Evolutionary conservation across 1,140 invertebrate genomes (phyloP), one percentile per base, ranked within the genome.

Genomic region (Drosophila quadrilineata): DNA sequence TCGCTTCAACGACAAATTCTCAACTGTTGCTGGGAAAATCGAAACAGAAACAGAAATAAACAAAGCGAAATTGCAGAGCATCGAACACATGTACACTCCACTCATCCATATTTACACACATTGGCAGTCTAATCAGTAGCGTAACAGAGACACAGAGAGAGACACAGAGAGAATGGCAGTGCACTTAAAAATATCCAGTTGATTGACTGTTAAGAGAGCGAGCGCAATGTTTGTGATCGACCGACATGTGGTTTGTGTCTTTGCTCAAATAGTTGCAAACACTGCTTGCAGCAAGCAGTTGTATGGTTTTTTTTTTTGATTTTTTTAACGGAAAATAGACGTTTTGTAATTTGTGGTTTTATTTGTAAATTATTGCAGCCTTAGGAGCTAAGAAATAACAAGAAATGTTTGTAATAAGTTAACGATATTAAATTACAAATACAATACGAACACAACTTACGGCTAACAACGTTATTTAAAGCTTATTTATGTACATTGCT

Each of bases 401-500:
- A 49, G 43, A 62, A n/a, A n/a, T n/a, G n/a, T 43, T 38, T 62
- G 35, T 29, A 56, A 71, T 68, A 62, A 74, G 56, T 80, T n/a
- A n/a, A n/a, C n/a, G n/a, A n/a, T n/a, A n/a, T n/a, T 64, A 80
- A 68, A 49, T 54, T 52, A 65, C 72, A 69, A 80, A 75, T 80
- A 80, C 71, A 80, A 56, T 71, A 71, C 75, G 57, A 65, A 71
- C 70, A 71, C 64, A 52, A 66, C 46, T 67, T 54, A 64, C 8
- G 74, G 38, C 64, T 75, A 75, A 72, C 45, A 59, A 64, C 48
- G 46, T 35, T 56, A 72, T 29, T 82, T 82, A 82, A 84, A 82
- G 77, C 77, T 84, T 71, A 70, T 49, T 77, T 82, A 84, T 84
- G 59, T 84, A 84, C 76, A 84, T 71, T 31, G 8, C 22, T 45